These are phyloP conservation scores for Drosophila greeni DNA, from an alignment of 2,888 invertebrate genomes.

Conservation along the genomic window DNA sequence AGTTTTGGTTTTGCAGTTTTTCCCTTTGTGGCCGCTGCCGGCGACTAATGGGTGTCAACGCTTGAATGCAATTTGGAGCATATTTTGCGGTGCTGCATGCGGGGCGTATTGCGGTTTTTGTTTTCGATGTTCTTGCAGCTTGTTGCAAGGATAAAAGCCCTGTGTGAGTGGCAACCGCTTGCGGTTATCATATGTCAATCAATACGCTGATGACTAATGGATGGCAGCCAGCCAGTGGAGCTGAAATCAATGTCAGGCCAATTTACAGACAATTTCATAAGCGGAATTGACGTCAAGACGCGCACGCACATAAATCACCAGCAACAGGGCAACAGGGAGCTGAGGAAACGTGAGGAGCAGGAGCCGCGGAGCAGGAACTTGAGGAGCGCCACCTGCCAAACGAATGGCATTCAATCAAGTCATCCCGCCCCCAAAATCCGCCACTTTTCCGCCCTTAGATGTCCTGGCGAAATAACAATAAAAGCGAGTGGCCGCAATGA, in stretches of 20 bases:
- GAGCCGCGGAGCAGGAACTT: constrained; percentile 6
- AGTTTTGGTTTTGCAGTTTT: constrained; percentile 9
- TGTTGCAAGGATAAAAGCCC: constrained; percentile 39
- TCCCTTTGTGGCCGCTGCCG: constrained; percentile 38
- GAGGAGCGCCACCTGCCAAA: constrained; percentile 46
- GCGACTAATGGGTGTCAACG: constrained; percentile 68
- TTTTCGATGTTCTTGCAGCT: constrained; percentile 19
- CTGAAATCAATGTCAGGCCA: constrained; percentile 60
- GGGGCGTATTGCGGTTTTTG: constrained; percentile 11
- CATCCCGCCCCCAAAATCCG: constrained; percentile 16
- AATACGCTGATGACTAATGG: constrained; percentile 61
- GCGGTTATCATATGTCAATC: constrained; percentile 66
- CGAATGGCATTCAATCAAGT: constrained; percentile 60
- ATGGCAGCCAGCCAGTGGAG: constrained; percentile 36
- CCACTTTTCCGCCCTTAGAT: constrained; percentile 10
- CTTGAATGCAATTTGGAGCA: constrained; percentile 69
- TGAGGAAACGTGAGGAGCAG: not conserved
- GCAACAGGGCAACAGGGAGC: constrained; percentile 24
- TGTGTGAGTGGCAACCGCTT: constrained; percentile 45
- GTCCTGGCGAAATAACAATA: constrained; percentile 43
- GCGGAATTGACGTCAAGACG: constrained; percentile 50
- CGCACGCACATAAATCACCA: constrained; percentile 40
- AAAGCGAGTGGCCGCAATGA: constrained; percentile 47
- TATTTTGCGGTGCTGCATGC: constrained; percentile 50
- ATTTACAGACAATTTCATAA: constrained; percentile 59